Evolutionary conservation across 2,113 vertebrate species (phyloP), one percentile per base, ranked within the genome.

Genomic region (Charadrius vociferus): DNA sequence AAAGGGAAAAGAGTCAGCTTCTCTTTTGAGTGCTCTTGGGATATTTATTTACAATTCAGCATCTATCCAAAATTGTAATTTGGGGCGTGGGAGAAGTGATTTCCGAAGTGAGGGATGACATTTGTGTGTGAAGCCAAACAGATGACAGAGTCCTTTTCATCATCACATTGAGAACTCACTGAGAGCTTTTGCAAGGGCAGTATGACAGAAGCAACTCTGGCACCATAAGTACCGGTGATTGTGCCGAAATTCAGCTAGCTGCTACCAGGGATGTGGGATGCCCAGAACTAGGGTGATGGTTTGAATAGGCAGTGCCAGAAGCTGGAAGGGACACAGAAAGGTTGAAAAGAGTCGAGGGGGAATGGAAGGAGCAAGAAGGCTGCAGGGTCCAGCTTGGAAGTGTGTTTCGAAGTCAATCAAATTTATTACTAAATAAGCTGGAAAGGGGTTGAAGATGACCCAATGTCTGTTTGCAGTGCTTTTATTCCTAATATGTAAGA

Each of bases 31-130:
- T 77, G 66, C 41, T 71, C 67, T 45, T 79, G 81, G 24, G 47
- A 15, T 96, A 90, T 92, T 94, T 97, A 80, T 56, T 97, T 96
- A 70, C 41, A 77, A 67, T 95, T 95, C 41, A 95, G 12, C 30
- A 30, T 91, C 22, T 90, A 61, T 95, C 15, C 41, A 74, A 88
- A 92, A 71, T 23, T 82, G 66, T 59, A 30, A 59, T 94, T 71
- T 91, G 37, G 63, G n/a, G 10, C 13, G 9, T 71, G 41, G 50
- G n/a, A 92, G 67, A 89, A 86, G 45, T 71, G 24, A 92, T 96
- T 95, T 96, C 43, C 0, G 1, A 94, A 96, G 91, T 83, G 73
- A 94, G 91, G 95, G 66, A 90, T 95, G 77, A 67, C 41, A 74
- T 90, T 93, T 97, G 27, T 95, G 55, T 61, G 30, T 78, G 83